Evolutionary conservation across 2,113 vertebrate genomes (phyloP).

Genomic region (Machaerirhynchus nigripectus): DNA sequence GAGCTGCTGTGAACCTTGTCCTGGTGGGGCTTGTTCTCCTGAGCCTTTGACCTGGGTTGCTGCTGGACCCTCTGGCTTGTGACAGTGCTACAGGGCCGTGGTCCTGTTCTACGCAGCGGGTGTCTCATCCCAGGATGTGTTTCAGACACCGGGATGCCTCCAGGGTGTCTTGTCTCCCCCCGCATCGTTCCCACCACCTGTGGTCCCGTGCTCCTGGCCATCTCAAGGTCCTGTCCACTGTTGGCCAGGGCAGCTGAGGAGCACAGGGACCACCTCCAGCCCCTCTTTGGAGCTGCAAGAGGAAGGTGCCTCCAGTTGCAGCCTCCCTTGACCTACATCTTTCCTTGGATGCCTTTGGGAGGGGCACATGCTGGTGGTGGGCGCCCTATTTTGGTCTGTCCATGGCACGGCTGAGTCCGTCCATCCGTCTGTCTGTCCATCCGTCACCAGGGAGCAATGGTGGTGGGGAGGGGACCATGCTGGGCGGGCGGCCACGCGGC

Average conservation of each 20-base stretch:
- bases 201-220: rapidly evolving
- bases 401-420: rapidly evolving
- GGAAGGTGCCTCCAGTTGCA: neutral
- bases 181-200: rapidly evolving
- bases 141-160: neutral
- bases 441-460: neutral
- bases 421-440: rapidly evolving
- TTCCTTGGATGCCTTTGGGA: neutral
- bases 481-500: rapidly evolving
- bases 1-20: neutral
- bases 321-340: neutral
- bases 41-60: neutral
- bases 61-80: neutral
- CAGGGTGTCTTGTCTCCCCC: neutral
- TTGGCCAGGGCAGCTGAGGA: neutral
- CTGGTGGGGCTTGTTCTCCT: neutral
- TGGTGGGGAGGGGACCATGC: neutral
- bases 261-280: neutral
- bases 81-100: rapidly evolving
- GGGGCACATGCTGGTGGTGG: neutral
- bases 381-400: neutral
- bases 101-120: neutral
- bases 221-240: neutral
- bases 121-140: neutral
- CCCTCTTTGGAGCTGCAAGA: neutral